Percentiles rank a stretch among this genome's conserved stretches.
These are phyloP conservation scores for Drosophila leontia DNA, from an alignment of 1,140 invertebrate genomes.

Conservation along the genomic window DNA sequence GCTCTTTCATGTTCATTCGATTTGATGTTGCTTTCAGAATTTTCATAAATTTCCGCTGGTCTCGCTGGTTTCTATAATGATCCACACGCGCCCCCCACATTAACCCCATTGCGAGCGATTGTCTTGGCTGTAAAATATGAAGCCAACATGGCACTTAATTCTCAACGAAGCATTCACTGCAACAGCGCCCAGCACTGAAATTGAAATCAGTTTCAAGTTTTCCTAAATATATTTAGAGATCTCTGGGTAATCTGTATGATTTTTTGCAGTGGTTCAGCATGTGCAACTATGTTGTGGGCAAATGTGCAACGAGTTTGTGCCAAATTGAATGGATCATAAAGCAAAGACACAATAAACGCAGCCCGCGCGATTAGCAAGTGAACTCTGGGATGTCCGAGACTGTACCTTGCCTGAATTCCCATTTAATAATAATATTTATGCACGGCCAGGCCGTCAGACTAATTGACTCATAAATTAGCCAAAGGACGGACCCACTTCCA, in stretches of 20 bases:
- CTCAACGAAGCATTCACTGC: conserved; percentile 63
- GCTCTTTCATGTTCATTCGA: conserved; percentile 42
- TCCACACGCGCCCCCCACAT: conserved; percentile 66
- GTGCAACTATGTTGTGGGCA: conserved; percentile 32
- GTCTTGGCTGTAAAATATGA: conserved; percentile 53
- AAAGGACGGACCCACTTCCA: conserved; percentile 21
- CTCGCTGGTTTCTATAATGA: conserved; percentile 32
- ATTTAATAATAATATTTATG: conserved; percentile 74
- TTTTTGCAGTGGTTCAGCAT: conserved; percentile 24
- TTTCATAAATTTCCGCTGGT: conserved; percentile 46
- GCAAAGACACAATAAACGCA: conserved; percentile 76
- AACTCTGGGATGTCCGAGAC: conserved; percentile 31
- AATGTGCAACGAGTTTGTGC: conserved; percentile 36
- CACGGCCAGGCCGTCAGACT: conserved; percentile 62
- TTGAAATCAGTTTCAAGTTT: background rate
- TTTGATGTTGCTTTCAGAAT: conserved; percentile 26
- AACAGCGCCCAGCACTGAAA: conserved; percentile 49
- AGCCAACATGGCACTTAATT: conserved; percentile 65
- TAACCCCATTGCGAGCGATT: conserved; percentile 62
- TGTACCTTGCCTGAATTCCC: conserved; percentile 28
- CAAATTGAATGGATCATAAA: conserved; percentile 73
- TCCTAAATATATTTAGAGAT: background rate
- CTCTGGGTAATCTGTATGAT: conserved; percentile 18
- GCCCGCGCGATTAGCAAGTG: conserved; percentile 48
- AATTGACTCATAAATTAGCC: conserved; percentile 80